These are phyloP conservation scores for Lordiphosa andalusiaca DNA, from an alignment of 2,888 invertebrate species.

Conservation along the genomic window DNA sequence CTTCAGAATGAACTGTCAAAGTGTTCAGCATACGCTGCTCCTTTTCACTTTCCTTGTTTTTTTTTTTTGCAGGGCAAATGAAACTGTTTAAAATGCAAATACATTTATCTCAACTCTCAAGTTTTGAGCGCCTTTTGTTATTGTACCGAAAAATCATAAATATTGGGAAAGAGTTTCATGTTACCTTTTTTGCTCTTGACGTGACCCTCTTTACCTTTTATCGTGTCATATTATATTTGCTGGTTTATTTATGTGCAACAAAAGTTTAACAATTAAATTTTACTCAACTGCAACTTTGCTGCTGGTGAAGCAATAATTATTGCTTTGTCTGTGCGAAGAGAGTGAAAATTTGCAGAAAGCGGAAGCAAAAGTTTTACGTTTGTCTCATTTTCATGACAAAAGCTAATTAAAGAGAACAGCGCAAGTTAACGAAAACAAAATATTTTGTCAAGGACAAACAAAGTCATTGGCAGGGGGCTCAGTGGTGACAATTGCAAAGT, in stretches of 20 bases:
- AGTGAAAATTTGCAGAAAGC: background rate
- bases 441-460: too few relatives aligned
- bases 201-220: slow-evolving; percentile 4
- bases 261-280: slow-evolving; percentile 9
- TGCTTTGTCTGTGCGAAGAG: slow-evolving; percentile 4
- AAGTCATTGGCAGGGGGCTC: too few relatives aligned
- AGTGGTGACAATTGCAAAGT: too few relatives aligned
- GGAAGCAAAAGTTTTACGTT: background rate
- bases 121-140: background rate
- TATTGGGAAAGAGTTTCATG: slow-evolving; percentile 6
- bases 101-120: slow-evolving; percentile 9
- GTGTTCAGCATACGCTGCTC: too few relatives aligned
- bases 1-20: too few relatives aligned
- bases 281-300: too few relatives aligned
- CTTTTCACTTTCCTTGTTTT: too few relatives aligned
- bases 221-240: background rate
- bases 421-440: background rate
- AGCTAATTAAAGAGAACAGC: slow-evolving; percentile 8
- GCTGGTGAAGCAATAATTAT: slow-evolving; percentile 3
- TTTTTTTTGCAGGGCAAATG: background rate
- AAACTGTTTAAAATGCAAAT: slow-evolving; percentile 11
- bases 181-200: background rate
- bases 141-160: background rate
- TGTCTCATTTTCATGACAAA: slow-evolving; percentile 6
- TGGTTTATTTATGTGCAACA: slow-evolving; percentile 11